Conservation (phyloP, 2,797 vertebrate genomes). For the Sebastes hubbsi region DNA sequence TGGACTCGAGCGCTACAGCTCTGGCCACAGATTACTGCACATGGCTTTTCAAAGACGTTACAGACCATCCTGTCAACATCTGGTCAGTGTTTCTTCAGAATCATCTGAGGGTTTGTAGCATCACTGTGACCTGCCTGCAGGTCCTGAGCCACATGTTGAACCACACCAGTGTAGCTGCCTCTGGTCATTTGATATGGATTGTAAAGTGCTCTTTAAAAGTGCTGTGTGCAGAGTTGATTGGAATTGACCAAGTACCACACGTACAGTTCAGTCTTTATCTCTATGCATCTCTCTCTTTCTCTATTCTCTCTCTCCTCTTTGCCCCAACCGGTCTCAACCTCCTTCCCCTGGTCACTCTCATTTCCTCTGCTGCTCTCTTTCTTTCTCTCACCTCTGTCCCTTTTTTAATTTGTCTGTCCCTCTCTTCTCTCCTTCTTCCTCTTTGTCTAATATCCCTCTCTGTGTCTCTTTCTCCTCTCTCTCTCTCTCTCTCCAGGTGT, state of each 20-base stretch:
- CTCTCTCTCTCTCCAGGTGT: constrained; percentile 76
- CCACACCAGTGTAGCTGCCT: constrained; percentile 19
- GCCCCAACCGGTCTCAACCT: background rate
- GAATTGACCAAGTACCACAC: constrained; percentile 26
- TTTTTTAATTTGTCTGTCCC: constrained; percentile 15
- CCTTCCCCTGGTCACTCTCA: background rate
- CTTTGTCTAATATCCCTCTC: constrained; percentile 13
- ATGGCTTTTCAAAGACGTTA: background rate
- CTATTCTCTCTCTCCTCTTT: background rate
- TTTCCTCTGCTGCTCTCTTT: constrained; percentile 18
- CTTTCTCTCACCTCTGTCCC: background rate
- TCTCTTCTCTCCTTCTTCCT: background rate
- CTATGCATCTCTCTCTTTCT: background rate
- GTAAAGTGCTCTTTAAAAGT: constrained; percentile 38
- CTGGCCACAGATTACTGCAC: background rate
- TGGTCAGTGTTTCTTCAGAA: constrained; percentile 20
- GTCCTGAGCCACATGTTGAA: constrained; percentile 49
- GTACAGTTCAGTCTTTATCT: constrained; percentile 24
- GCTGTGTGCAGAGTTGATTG: constrained; percentile 32
- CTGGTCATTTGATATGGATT: constrained; percentile 50
- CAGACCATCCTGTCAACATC: constrained; percentile 22
- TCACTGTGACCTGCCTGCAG: constrained; percentile 22
- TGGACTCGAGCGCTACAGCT: too few species aligned
- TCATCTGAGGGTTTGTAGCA: constrained; percentile 15
- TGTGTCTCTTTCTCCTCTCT: background rate